Evolutionary conservation across 2,113 vertebrate genomes (phyloP), one percentile per base, ranked within the genome.

Genomic region (Scartelaos histophorus): DNA sequence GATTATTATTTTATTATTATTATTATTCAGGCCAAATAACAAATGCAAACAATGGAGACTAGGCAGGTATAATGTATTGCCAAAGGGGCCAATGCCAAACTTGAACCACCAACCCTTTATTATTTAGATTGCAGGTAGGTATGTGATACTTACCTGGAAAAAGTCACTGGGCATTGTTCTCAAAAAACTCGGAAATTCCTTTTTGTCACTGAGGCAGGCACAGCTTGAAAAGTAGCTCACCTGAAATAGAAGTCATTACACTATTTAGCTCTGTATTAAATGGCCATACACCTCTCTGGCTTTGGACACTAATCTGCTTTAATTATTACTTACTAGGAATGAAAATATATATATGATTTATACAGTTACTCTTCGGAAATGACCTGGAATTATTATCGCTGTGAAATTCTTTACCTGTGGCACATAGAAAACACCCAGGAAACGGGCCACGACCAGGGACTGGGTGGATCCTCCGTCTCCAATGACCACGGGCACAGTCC

Each of bases 161-260:
- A 91, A 87, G 73, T 95, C 94, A 74, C 93, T 94, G 5, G 94
- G 93, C 90, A 94, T 93, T 46, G 94, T 94, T 75, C 93, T 92
- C 47, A 94, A 83, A 81, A 95, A 95, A 22, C 93, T 84, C 21
- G 94, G 94, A 29, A 93, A 94, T 29, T 93, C 74, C 0, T 85
- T 82, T 78, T 94, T 95, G 77, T 94, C 76, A 81, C 94, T 94
- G 6, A 95, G 82, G 81, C 93, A 94, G 6, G 93, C 92, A 88
- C 94, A 94, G 57, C 92, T 94, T 45, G 94, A 93, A 60, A 94
- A 94, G 84, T 94, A 94, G 80, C 94, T 95, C 3, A 95, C 88
- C 94, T 95, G 58, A 24, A 46, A 69, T n/a, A 47, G n/a, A 13
- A 3, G 2, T 64, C 17, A 38, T 38, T n/a, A 29, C 24, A 61